Evolutionary conservation across 2,113 vertebrate species (phyloP), one percentile per base, ranked within the genome.

Genomic region (Hemicordylus capensis): DNA sequence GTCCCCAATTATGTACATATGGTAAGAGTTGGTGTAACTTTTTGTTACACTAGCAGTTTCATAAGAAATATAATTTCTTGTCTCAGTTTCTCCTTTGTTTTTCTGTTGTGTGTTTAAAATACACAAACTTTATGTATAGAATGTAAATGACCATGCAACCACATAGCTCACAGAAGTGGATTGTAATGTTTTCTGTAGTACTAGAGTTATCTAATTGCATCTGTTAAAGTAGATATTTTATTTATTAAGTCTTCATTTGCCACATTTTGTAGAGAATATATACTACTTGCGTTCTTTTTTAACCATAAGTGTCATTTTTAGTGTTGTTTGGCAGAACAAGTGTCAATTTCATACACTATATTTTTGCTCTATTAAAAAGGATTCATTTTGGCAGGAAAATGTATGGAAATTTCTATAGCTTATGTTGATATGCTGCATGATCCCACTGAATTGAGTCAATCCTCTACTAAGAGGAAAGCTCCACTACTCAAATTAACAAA

Each of bases 361-460:
- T 80, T 34, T 92, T 93, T 94, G 89, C 95, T 91, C 89, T 91
- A 87, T 93, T 96, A 85, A 89, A 90, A 92, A 93, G 91, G 93
- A 85, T 93, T 92, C 93, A 92, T 85, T 93, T 93, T 94, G 94
- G 89, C 90, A 95, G 96, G 95, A 93, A 96, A 87, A 89, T 48
- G 44, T 75, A 79, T 31, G 61, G 91, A 93, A 88, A 95, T 92
- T 85, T 94, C 82, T 96, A 87, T 88, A 83, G 95, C 94, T 96
- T 93, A 85, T 93, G 91, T 93, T 89, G 91, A 93, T 92, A 94
- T 95, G 94, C 96, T 98, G 98, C 98, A 98, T 98, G 98, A 96
- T 95, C 95, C 97, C 96, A 97, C 94, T 90, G 95, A 96, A 96
- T 91, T 94, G 96, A 97, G 95, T 96, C 96, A 95, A 96, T 95